Evolutionary conservation across 2,888 invertebrate genomes (phyloP).

Genomic region (Tetramorium bicarinatum): DNA sequence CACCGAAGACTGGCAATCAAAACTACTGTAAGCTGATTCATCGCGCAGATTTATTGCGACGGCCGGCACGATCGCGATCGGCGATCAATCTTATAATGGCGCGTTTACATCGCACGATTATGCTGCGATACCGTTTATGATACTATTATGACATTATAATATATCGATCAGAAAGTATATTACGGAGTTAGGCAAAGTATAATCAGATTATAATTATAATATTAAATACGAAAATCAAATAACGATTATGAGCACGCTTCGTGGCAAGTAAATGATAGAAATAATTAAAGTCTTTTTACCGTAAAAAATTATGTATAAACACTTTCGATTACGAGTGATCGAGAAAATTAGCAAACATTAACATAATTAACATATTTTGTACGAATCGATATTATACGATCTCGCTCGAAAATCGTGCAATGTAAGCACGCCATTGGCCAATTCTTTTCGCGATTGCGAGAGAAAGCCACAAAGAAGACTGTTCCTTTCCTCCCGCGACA

Average conservation of each 20-base stretch:
- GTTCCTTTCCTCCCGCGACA: conserved; percentile 53
- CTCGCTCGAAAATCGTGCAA: not conserved
- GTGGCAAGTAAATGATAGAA: not conserved
- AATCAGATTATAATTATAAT: not conserved
- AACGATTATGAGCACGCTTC: not conserved
- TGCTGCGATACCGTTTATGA: not conserved
- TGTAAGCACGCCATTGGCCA: conserved; percentile 26
- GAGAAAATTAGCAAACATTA: not conserved
- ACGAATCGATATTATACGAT: conserved; percentile 16
- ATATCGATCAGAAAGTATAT: not conserved
- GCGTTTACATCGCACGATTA: conserved; percentile 11
- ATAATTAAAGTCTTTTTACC: not conserved
- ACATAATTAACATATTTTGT: conserved; percentile 2
- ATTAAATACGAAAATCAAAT: conserved; percentile 4
- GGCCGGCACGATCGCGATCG: conserved; percentile 59
- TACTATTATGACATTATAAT: not conserved
- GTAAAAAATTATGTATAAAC: not conserved
- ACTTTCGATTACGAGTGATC: not conserved
- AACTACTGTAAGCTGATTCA: conserved; percentile 74
- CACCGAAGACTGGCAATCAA: conserved; percentile 83
- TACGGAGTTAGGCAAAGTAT: not conserved
- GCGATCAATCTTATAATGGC: conserved; percentile 41
- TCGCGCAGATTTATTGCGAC: conserved; percentile 62
- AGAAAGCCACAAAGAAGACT: conserved; percentile 47
- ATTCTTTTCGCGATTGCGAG: conserved; percentile 42